Evolutionary conservation across 2,113 vertebrate species (phyloP), one percentile per base, ranked within the genome.

Genomic region (Heterocephalus glaber): DNA sequence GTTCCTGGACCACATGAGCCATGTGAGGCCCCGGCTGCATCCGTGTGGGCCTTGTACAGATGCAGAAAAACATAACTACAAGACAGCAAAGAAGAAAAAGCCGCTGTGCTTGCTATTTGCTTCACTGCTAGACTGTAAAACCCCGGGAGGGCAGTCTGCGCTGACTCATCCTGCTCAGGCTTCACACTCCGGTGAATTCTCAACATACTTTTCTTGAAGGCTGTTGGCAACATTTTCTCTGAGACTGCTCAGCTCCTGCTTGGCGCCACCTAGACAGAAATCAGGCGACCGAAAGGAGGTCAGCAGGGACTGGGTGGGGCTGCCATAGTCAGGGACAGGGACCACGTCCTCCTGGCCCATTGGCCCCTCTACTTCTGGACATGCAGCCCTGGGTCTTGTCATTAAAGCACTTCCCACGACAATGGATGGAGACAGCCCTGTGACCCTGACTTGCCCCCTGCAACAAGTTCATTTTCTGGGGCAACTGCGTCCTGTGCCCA

Each of bases 51-150:
- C 3, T 9, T 4, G 7, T 58, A 80, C 17, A 9, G 26, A 38
- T 9, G 54, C 38, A 54, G 58, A 87, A 19, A 47, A 54, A 84
- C 24, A 16, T 56, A 61, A 63, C 47, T 86, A 33, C 35, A 83
- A 87, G 63, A 44, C 3, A 66, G 61, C 1, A 35, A 80, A 16
- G 28, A 19, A 86, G 49, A n/a, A 3, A 38, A 81, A 68, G 0
- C 49, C 38, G 38, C 26, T 6, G 0, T 33, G 93, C 77, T 65
- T 96, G 91, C 87, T 61, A 76, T 96, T 92, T 97, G 95, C 90
- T 95, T 97, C 85, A 74, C 81, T 74, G 65, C 88, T 82, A 94
- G 93, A 94, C 96, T 83, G 86, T 96, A 66, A 97, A 97, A 89
- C 96, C 89, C 66, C 94, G 16, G 35, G 54, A 20, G n/a, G 92